Percentiles rank a stretch among this genome's conserved stretches.
These are phyloP conservation scores for Phyllostomus hastatus DNA, from an alignment of 2,113 vertebrate species.

Conservation along the genomic window DNA sequence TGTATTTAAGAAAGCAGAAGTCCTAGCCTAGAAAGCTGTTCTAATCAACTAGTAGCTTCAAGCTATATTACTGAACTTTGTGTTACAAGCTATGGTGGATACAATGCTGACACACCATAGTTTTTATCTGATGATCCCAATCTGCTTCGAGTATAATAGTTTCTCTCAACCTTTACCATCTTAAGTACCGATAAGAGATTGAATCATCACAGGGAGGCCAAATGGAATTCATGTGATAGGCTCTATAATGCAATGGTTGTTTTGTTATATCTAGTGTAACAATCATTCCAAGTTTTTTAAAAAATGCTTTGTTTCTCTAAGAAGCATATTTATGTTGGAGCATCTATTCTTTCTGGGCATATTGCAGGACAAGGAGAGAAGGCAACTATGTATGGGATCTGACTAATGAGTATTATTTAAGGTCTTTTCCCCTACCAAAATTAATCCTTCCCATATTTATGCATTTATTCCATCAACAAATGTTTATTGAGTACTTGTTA, in stretches of 20 bases:
- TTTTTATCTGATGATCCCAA: slow-evolving; percentile 67
- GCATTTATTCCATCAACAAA: background rate
- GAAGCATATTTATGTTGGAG: background rate
- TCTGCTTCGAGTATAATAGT: slow-evolving; percentile 62
- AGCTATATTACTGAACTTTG: slow-evolving; percentile 62
- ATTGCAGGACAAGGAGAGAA: background rate
- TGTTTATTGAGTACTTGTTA: background rate
- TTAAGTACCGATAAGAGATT: slow-evolving; percentile 64
- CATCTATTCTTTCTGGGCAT: background rate
- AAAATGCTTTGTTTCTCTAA: slow-evolving; percentile 29
- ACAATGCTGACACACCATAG: slow-evolving; percentile 57
- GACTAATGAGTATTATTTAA: background rate
- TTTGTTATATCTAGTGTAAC: slow-evolving; percentile 58
- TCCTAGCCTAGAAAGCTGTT: slow-evolving; percentile 36
- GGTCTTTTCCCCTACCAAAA: background rate
- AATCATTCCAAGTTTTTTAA: slow-evolving; percentile 50
- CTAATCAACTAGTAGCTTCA: slow-evolving; percentile 55
- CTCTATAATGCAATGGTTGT: slow-evolving; percentile 50
- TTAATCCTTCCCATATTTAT: background rate
- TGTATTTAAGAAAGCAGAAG: slow-evolving; percentile 43
- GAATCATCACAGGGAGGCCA: slow-evolving; percentile 56
- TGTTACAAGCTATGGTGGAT: slow-evolving; percentile 31
- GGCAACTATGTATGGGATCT: background rate
- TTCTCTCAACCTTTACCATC: slow-evolving; percentile 70
- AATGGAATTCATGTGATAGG: slow-evolving; percentile 48